A percentile compares a stretch with the other conserved stretches of the same genome.
Evolutionary conservation across 1,140 invertebrate species (phyloP).

Genomic region (Globodera rostochiensis): DNA sequence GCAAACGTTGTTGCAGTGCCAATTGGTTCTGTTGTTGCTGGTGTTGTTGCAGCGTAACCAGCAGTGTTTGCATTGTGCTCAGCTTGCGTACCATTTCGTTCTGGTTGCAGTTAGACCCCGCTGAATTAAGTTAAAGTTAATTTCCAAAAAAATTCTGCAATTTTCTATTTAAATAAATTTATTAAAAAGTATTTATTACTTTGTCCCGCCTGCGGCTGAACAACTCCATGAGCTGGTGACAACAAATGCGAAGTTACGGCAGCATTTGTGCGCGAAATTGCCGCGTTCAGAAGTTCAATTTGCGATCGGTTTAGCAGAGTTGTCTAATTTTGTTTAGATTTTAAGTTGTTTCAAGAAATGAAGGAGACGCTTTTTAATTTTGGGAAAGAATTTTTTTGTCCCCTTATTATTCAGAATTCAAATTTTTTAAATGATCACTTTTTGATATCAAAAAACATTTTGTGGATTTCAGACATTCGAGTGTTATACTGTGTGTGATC

Average conservation of each 20-base stretch:
- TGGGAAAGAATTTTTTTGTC: too few relatives aligned
- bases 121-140: too few relatives aligned
- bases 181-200: slow-evolving; percentile 4
- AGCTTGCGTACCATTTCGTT: slow-evolving; percentile 8
- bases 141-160: too few relatives aligned
- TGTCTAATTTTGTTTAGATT: background rate
- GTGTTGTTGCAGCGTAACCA: slow-evolving; percentile 24
- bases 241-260: slow-evolving; percentile 16
- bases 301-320: background rate
- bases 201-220: slow-evolving; percentile 16
- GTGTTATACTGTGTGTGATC: too few relatives aligned
- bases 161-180: too few relatives aligned
- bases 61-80: slow-evolving; percentile 21
- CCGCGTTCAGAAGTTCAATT: slow-evolving; percentile 15
- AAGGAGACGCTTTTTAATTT: too few relatives aligned
- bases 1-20: slow-evolving; percentile 26
- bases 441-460: too few relatives aligned
- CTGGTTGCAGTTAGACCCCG: background rate
- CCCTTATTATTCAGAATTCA: too few relatives aligned
- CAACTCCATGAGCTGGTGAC: slow-evolving; percentile 22
- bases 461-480: too few relatives aligned
- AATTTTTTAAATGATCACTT: too few relatives aligned
- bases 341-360: too few relatives aligned
- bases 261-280: slow-evolving; percentile 24
- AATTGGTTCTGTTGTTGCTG: slow-evolving; percentile 15